Base-by-base conservation (phyloP, 2,888 invertebrate species). In the Macroteleia sp. region DNA sequence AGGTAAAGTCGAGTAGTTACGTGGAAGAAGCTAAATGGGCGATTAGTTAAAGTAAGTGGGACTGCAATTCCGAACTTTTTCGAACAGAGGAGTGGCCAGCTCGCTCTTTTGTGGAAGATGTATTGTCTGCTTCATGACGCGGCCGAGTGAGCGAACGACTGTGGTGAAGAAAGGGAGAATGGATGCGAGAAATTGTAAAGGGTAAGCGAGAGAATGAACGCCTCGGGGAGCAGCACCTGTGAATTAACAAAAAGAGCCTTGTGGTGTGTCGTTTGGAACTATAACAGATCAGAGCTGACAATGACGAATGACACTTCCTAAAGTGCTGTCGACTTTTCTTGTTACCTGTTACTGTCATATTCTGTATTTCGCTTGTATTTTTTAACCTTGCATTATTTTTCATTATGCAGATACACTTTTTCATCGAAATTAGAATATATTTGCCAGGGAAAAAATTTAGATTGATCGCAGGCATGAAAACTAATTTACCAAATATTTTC, bases 281-380 rank as follows among this genome's bases (percentile, higher is more conserved):
- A 77, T 73, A 73, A 77, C 77, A 73, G 67, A 77, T 77, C 73
- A 71, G 73, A 39, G 70, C 82, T 86, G 89, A 89, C 89, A 89
- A 86, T 89, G 89, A 89, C 84, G 85, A 87, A 89, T 88, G 86
- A 83, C 81, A 81, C 64, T 80, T 82, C 78, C 78, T 77, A 73
- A 82, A 83, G 85, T 87, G 56, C 69, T 82, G 82, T 83, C 84
- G 86, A 88, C 88, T 88, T 87, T 88, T 88, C 86, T 88, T 88
- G 86, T 87, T 32, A 20, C 62, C 69, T 32, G 50, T 70, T 70
- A 64, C 69, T 69, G 76, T 70, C 69, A 69, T 57, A 67, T 54
- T 54, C 28, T 42, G 42, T 64, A 42, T 73, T 41, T 57, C 25
- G 22, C 32, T 28, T 46, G 34, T 67, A 54, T 20, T 28, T 48